A percentile compares a stretch with the other conserved stretches of the same genome.
Conservation (phyloP, 2,888 invertebrate genomes). For the Dolichopus griseipennis region DNA sequence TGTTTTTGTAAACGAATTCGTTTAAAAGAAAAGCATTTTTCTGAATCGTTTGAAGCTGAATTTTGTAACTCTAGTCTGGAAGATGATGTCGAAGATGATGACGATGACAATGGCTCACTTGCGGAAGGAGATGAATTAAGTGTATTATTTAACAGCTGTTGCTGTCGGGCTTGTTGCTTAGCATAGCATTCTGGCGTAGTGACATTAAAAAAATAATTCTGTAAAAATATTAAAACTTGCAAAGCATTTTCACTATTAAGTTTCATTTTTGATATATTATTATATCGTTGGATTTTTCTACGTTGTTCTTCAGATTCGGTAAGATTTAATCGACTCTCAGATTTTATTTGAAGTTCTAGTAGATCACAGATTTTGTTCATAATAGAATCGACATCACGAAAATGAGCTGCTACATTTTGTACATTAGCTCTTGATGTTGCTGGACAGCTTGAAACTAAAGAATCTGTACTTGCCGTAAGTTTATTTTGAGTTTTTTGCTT, state of each 20-base stretch:
- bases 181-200: background rate
- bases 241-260: background rate
- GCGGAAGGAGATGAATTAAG: background rate
- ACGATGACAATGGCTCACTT: background rate
- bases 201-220: constrained; percentile 9
- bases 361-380: background rate
- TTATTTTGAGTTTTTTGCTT: background rate
- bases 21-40: background rate
- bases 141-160: too few species aligned
- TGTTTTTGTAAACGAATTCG: background rate
- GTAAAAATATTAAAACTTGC: constrained; percentile 7
- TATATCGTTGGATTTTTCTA: background rate
- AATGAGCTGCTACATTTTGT: background rate
- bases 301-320: background rate
- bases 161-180: background rate
- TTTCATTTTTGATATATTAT: background rate
- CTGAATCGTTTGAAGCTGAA: background rate
- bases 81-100: background rate
- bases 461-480: too few species aligned
- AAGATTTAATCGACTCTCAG: background rate
- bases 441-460: background rate
- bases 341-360: constrained; percentile 2
- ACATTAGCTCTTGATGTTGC: background rate
- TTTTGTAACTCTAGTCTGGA: background rate
- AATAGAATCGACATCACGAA: background rate